Evolutionary conservation across 2,888 invertebrate genomes (phyloP).

Genomic region (Dryococelus australis): DNA sequence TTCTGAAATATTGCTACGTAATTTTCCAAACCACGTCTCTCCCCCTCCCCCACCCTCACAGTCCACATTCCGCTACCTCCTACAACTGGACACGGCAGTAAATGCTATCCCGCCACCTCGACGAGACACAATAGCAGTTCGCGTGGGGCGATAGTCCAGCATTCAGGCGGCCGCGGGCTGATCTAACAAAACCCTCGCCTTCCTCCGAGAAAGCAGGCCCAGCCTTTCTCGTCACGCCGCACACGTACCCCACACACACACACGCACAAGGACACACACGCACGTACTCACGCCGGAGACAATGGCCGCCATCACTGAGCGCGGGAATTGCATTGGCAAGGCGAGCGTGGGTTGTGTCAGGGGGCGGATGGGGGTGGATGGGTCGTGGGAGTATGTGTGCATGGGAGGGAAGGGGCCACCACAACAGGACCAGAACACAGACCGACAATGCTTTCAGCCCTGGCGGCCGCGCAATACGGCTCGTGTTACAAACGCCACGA

Average conservation of each 20-base stretch:
- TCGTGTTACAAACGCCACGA: neutral
- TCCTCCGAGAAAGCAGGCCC: neutral
- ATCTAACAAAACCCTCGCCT: neutral
- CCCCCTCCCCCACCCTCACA: too few species aligned
- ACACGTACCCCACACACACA: neutral
- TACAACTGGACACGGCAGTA: neutral
- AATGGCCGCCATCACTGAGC: neutral
- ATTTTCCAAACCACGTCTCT: too few species aligned
- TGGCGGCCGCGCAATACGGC: conserved; percentile 16
- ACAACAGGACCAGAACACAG: conserved; percentile 3
- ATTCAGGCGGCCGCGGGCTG: conserved; percentile 16
- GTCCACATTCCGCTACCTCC: too few species aligned
- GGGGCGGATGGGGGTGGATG: neutral
- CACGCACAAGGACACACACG: neutral
- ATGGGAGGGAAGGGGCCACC: neutral
- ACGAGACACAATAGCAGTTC: neutral
- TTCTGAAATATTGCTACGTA: too few species aligned
- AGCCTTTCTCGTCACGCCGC: neutral
- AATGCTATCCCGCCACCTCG: neutral
- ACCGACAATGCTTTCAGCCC: conserved; percentile 1
- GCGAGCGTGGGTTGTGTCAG: too few species aligned
- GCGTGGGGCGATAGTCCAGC: neutral
- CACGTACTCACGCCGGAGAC: too few species aligned
- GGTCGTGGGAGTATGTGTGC: too few species aligned
- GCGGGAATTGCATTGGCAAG: neutral